Conservation (phyloP, 2,113 vertebrate genomes). For the Zosterops lateralis region DNA sequence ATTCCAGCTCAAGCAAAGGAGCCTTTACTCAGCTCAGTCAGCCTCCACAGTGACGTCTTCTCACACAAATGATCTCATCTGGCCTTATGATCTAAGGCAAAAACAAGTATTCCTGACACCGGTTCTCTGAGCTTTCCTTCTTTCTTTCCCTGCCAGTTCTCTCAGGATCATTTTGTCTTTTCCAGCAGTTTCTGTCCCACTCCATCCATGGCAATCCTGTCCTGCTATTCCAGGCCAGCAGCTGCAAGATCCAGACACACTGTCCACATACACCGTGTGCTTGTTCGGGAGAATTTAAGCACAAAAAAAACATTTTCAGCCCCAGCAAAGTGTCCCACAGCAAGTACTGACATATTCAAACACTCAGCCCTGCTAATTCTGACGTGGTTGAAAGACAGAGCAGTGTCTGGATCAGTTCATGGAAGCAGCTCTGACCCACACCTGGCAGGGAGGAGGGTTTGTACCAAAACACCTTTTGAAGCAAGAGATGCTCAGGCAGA, state of each 20-base stretch:
- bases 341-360: neutral
- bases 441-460: neutral
- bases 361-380: neutral
- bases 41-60: neutral
- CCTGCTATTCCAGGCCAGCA: neutral
- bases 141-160: neutral
- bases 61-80: neutral
- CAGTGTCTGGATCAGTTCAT: neutral
- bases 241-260: neutral
- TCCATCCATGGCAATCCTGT: neutral
- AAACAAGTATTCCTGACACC: neutral
- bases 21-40: neutral
- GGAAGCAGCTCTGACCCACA: neutral
- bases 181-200: neutral
- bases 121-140: neutral
- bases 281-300: neutral
- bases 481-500: neutral
- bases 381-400: neutral
- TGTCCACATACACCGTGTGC: rapidly evolving
- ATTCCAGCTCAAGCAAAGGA: neutral
- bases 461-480: rapidly evolving
- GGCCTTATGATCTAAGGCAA: neutral
- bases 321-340: neutral
- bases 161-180: neutral
- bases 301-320: neutral